Base-by-base conservation (phyloP, 2,888 invertebrate genomes). In the Agrochola lota region DNA sequence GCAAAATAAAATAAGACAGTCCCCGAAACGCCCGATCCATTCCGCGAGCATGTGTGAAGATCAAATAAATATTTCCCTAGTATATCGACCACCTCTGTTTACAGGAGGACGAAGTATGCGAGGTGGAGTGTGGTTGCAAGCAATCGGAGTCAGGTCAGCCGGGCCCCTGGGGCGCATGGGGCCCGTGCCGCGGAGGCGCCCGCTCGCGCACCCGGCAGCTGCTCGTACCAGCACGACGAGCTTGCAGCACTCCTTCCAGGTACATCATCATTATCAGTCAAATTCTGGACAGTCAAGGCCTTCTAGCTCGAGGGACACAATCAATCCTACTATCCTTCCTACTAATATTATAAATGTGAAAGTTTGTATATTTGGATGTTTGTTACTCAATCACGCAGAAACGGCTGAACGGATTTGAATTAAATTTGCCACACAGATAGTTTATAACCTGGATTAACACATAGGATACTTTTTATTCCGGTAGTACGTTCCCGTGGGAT, bases 121-220 rank as follows among this genome's bases (percentile, higher is more conserved):
- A 94, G 70, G 92, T 95, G 70, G 94, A 95, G 63, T 96, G 96
- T 78, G 95, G 94, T 0, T 96, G 96, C 89, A 90, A 91, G 66
- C 92, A 93, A 80, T 88, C 91, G 2, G 94, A 91, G 81, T 84
- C 80, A 0, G 94, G 93, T 0, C 88, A 90, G 85, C 92, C 95
- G 52, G 96, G 95, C 0, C 95, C 96, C 71, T 96, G 96, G 96
- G 95, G 94, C 69, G 84, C 95, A 49, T 96, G 96, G 96, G 95
- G 96, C 46, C 92, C 95, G 49, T 96, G 96, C 89, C 95, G 95
- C 76, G 92, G 92, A 6, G 96, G 96, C 4, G 95, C 95, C 0
- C 94, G 96, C 81, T 95, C 96, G 0, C 94, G 96, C 85, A 92
- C 96, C 2, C 88, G 96, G 0, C 96, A 96, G 84, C 92, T 95